Conservation (phyloP, 2,888 invertebrate genomes). For the Tortrix viridana region DNA sequence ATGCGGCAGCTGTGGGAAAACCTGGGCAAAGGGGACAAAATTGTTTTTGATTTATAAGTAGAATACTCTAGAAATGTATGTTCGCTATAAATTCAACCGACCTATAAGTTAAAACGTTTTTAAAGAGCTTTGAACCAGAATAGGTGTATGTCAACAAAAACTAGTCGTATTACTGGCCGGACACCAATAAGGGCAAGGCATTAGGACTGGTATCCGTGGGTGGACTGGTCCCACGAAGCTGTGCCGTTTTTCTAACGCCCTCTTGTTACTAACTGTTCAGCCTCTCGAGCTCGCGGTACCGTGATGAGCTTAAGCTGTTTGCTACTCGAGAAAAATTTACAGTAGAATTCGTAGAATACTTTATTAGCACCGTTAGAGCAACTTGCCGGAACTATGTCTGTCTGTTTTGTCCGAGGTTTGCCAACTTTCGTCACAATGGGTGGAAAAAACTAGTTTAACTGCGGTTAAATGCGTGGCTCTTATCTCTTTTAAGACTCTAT, state of each 20-base stretch:
- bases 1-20: too few species aligned
- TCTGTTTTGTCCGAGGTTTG: background rate
- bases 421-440: background rate
- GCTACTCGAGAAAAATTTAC: background rate
- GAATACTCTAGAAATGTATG: too few species aligned
- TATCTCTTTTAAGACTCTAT: too few species aligned
- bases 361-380: background rate
- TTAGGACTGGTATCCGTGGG: slow-evolving; percentile 66
- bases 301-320: slow-evolving; percentile 19
- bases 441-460: too few species aligned
- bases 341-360: background rate
- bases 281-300: slow-evolving; percentile 46
- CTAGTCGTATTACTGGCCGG: slow-evolving; percentile 46
- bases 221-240: slow-evolving; percentile 68
- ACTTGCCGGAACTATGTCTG: background rate
- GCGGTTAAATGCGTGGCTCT: too few species aligned
- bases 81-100: background rate
- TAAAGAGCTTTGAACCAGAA: slow-evolving; percentile 41
- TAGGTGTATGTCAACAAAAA: slow-evolving; percentile 51
- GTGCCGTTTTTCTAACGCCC: slow-evolving; percentile 73
- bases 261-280: slow-evolving; percentile 68
- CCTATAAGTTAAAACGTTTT: background rate
- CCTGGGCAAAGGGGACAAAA: too few species aligned
- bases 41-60: too few species aligned
- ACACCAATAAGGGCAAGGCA: slow-evolving; percentile 51